Evolutionary conservation across 64 coral and sea anemone species (phyloP).

Genomic region (Exaiptasia diaphana): DNA sequence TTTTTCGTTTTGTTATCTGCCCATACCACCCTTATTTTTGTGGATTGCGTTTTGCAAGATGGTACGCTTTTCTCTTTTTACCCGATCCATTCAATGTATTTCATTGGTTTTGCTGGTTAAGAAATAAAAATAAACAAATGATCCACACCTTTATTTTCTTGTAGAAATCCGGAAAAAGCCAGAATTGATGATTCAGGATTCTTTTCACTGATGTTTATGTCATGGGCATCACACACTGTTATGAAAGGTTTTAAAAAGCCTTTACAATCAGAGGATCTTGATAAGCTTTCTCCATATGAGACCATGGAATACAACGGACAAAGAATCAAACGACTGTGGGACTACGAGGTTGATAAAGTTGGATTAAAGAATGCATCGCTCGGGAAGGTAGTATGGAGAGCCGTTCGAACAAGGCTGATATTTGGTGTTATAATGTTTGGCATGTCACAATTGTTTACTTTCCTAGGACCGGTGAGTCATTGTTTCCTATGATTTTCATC

Average conservation of each 20-base stretch:
- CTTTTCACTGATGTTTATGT: constrained; percentile 73
- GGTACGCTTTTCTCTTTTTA: too few species aligned
- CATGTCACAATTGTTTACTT: constrained; percentile 59
- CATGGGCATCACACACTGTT: constrained; percentile 69
- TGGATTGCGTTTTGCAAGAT: too few species aligned
- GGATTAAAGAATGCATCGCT: constrained; percentile 61
- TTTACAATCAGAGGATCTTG: constrained; percentile 58
- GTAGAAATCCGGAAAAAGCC: constrained; percentile 55
- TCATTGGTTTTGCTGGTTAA: too few species aligned
- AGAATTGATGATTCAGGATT: constrained; percentile 78
- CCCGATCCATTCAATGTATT: too few species aligned
- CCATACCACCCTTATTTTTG: too few species aligned
- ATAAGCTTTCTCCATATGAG: constrained; percentile 74
- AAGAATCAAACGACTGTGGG: constrained; percentile 58
- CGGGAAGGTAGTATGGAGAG: constrained; percentile 31
- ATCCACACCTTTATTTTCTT: too few species aligned
- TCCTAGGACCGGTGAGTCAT: constrained; percentile 76
- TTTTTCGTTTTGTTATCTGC: too few species aligned
- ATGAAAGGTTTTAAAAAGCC: constrained; percentile 76
- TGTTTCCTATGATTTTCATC: too few species aligned
- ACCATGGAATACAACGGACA: constrained; percentile 54
- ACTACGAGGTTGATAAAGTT: constrained; percentile 56
- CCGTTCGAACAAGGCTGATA: constrained; percentile 45
- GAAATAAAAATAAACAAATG: too few species aligned
- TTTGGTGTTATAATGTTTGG: constrained; percentile 55